Evolutionary conservation across 2,113 vertebrate species (phyloP).

Genomic region (Sula dactylatra): DNA sequence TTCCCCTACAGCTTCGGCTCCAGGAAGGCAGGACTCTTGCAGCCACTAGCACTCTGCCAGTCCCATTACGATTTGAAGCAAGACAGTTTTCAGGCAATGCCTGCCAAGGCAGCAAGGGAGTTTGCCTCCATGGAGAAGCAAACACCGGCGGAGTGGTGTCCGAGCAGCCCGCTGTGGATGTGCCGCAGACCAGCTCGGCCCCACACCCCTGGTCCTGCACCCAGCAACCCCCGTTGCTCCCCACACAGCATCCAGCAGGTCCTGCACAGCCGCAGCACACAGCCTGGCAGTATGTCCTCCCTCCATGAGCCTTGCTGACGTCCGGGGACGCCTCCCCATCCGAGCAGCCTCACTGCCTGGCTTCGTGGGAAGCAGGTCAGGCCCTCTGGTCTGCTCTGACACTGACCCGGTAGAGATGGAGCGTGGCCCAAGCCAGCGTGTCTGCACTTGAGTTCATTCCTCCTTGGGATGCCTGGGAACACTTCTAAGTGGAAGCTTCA

Average conservation of each 20-base stretch:
- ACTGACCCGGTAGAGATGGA: neutral
- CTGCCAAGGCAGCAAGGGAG: neutral
- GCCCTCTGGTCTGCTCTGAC: neutral
- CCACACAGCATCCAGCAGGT: neutral
- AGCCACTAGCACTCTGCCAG: neutral
- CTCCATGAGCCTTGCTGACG: rapidly evolving
- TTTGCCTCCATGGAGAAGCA: neutral
- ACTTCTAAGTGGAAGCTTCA: neutral
- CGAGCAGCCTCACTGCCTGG: rapidly evolving
- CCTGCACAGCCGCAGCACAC: rapidly evolving
- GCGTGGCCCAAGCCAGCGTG: rapidly evolving
- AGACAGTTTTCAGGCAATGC: neutral
- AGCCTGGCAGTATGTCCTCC: neutral
- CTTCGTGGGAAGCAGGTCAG: neutral
- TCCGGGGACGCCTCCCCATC: rapidly evolving
- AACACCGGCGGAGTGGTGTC: neutral
- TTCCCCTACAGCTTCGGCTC: neutral
- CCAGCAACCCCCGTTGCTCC: no score
- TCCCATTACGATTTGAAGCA: neutral
- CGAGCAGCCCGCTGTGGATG: neutral
- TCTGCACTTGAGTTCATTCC: neutral
- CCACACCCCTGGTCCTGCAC: neutral
- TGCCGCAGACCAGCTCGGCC: neutral
- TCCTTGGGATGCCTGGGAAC: neutral
- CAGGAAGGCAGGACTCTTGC: neutral